These are phyloP conservation scores for Epiblema foenella DNA, from an alignment of 2,888 invertebrate genomes.

Conservation along the genomic window DNA sequence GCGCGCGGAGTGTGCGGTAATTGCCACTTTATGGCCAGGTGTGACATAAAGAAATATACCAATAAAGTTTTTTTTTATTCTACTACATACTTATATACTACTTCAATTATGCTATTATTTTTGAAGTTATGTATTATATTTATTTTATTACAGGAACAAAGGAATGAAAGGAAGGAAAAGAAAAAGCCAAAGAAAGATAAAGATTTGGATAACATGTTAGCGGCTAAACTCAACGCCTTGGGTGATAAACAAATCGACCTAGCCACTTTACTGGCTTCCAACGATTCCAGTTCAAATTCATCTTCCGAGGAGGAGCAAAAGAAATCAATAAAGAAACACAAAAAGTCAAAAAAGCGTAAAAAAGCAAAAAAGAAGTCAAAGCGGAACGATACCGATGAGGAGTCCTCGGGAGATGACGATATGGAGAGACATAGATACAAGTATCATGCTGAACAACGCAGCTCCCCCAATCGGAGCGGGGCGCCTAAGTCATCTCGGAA, in stretches of 20 bases:
- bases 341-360: constrained; percentile 64
- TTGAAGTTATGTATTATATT: too few species aligned
- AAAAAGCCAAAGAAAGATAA: constrained; percentile 78
- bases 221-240: constrained; percentile 88
- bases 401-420: constrained; percentile 22
- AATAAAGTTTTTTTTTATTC: too few species aligned
- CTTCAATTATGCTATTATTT: too few species aligned
- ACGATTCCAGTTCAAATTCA: constrained; percentile 65
- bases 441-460: constrained; percentile 48
- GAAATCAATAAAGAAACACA: constrained; percentile 61
- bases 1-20: too few species aligned
- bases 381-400: constrained; percentile 20
- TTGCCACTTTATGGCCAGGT: too few species aligned
- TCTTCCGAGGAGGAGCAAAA: constrained; percentile 56
- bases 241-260: constrained; percentile 70
- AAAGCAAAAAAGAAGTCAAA: constrained; percentile 62
- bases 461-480: constrained; percentile 45
- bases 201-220: constrained; percentile 88
- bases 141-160: constrained; percentile 63
- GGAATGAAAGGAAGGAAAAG: constrained; percentile 78
- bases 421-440: constrained; percentile 21
- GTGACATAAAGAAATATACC: too few species aligned
- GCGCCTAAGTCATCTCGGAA: constrained; percentile 37
- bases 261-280: constrained; percentile 69
- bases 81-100: too few species aligned